Conservation (phyloP, 2,797 vertebrate species). For the Trichosurus vulpecula region DNA sequence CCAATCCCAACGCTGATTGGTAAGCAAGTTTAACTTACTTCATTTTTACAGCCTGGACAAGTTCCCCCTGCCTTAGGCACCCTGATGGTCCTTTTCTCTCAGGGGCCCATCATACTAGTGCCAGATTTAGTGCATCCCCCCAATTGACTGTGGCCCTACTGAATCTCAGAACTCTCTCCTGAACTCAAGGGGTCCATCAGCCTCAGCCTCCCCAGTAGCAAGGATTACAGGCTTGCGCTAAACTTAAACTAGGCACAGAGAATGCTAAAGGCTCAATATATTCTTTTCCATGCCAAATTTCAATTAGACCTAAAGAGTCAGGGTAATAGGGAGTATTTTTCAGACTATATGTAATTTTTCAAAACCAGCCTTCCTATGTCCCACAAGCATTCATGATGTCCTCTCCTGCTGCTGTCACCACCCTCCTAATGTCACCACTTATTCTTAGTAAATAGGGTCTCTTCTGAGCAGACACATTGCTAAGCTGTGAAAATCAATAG, state of each 20-base stretch:
- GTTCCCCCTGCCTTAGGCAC: not conserved
- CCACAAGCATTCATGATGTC: not conserved
- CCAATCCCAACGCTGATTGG: not conserved
- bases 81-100: not conserved
- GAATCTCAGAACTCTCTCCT: not conserved
- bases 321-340: not conserved
- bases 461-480: constrained; percentile 16
- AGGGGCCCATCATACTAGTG: not conserved
- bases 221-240: not conserved
- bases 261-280: not conserved
- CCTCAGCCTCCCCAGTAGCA: not conserved
- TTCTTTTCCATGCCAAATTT: not conserved
- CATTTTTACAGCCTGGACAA: not conserved
- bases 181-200: not conserved
- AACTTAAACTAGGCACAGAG: not conserved
- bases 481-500: constrained; percentile 26
- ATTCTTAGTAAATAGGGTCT: not conserved
- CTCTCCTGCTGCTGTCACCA: not conserved
- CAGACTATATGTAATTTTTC: not conserved
- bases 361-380: not conserved
- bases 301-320: not conserved
- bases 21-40: not conserved
- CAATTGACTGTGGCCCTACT: not conserved
- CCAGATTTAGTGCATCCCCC: not conserved
- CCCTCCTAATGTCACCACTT: not conserved